Evolutionary conservation across 2,113 vertebrate species (phyloP).

Genomic region (Hyla sarda): DNA sequence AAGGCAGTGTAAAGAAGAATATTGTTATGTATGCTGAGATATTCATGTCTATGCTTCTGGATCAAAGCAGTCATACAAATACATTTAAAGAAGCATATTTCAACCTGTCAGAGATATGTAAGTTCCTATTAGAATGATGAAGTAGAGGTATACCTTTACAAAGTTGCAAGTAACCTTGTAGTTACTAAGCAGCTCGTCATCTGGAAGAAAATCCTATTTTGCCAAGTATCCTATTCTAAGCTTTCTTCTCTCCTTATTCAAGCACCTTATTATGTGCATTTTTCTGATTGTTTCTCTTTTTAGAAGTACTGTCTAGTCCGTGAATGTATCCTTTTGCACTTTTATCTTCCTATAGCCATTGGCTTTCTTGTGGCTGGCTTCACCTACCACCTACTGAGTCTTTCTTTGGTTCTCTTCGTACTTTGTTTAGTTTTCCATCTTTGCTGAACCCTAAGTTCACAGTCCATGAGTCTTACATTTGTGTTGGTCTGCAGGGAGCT

Average conservation of each 20-base stretch:
- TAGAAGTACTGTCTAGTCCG: slow-evolving; percentile 6
- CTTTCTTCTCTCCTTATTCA: not conserved
- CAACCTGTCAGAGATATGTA: not conserved
- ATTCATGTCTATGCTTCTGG: not conserved
- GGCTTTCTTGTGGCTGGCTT: slow-evolving; percentile 22
- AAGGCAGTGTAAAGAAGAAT: not conserved
- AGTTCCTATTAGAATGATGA: not conserved
- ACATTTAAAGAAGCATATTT: too few species aligned
- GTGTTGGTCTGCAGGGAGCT: slow-evolving; percentile 22
- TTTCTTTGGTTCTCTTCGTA: slow-evolving; percentile 25
- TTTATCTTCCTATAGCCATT: slow-evolving; percentile 28
- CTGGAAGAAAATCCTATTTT: not conserved
- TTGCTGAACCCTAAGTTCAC: not conserved
- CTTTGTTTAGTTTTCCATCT: not conserved
- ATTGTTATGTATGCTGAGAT: not conserved
- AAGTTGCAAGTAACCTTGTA: not conserved
- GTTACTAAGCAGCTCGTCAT: not conserved
- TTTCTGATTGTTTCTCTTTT: not conserved
- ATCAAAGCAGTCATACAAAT: not conserved
- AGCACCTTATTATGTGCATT: not conserved
- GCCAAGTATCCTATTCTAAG: not conserved
- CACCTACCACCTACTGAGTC: not conserved
- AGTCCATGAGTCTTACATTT: slow-evolving; percentile 23
- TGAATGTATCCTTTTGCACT: slow-evolving; percentile 5
- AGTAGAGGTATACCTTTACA: not conserved